Evolutionary conservation across 2,113 vertebrate species (phyloP).

Genomic region (Trematomus loennbergii): DNA sequence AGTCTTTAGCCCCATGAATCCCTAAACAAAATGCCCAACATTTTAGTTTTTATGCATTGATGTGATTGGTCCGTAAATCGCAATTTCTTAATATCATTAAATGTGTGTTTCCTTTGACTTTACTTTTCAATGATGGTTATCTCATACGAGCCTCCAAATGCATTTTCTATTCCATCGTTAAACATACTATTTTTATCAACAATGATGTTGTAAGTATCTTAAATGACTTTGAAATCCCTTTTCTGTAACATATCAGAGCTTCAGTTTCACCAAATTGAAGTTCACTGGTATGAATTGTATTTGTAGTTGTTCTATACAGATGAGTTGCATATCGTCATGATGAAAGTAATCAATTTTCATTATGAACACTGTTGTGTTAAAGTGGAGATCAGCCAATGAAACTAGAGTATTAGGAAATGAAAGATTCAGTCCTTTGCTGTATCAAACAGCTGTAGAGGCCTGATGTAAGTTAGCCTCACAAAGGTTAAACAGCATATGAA

Average conservation of each 20-base stretch:
- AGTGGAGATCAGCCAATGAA: slow-evolving; percentile 19
- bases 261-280: neutral
- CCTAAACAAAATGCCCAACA: neutral
- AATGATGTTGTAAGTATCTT: too few relatives aligned
- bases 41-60: too few relatives aligned
- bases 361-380: slow-evolving; percentile 4
- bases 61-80: neutral
- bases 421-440: slow-evolving; percentile 31
- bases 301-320: neutral
- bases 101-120: neutral
- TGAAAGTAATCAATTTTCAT: neutral
- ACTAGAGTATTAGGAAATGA: slow-evolving; percentile 36
- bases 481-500: slow-evolving; percentile 89
- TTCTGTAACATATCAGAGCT: neutral
- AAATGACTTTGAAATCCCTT: neutral
- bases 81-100: neutral
- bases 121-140: neutral
- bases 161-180: neutral
- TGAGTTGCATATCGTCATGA: neutral
- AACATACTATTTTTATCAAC: neutral
- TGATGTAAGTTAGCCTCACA: slow-evolving; percentile 64
- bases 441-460: slow-evolving; percentile 56
- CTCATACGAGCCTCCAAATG: neutral
- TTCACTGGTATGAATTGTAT: neutral
- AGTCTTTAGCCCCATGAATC: neutral